Conservation (phyloP, 30 jellyfish, hydroid and myxozoan species). For the Haliclystus octoradiatus region DNA sequence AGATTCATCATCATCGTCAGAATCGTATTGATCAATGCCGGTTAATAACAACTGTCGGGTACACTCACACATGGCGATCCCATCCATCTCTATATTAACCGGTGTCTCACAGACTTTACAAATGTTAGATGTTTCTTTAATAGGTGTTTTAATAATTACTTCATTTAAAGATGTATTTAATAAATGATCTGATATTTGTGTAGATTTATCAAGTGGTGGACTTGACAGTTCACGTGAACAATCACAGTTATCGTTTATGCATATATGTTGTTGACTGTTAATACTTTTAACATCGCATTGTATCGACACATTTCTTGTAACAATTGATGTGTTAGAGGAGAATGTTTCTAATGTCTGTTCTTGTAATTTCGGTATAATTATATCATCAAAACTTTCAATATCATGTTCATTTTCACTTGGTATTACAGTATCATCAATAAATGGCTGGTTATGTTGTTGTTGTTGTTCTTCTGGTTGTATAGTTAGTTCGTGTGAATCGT, state of each 20-base stretch:
- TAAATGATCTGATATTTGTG: constrained; percentile 14
- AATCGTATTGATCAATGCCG: neutral
- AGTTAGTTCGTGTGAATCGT: neutral
- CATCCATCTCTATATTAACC: neutral
- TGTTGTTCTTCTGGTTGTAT: neutral
- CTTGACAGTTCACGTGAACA: neutral
- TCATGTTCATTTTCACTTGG: neutral
- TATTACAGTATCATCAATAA: neutral
- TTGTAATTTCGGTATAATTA: neutral
- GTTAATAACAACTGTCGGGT: neutral
- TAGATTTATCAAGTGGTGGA: constrained; percentile 21
- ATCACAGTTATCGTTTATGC: neutral
- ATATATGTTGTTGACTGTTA: neutral
- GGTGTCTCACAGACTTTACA: neutral
- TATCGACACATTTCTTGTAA: neutral
- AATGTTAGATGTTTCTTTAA: neutral
- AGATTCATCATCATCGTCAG: neutral
- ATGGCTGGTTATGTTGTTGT: neutral
- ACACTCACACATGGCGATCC: neutral
- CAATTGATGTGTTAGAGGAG: neutral
- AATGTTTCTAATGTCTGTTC: neutral
- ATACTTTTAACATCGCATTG: neutral
- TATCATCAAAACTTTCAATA: neutral
- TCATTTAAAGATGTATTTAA: constrained; percentile 2
- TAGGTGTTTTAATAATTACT: neutral